These are phyloP conservation scores for Blastobasis lacticolella DNA, from an alignment of 2,888 invertebrate species.

Conservation along the genomic window DNA sequence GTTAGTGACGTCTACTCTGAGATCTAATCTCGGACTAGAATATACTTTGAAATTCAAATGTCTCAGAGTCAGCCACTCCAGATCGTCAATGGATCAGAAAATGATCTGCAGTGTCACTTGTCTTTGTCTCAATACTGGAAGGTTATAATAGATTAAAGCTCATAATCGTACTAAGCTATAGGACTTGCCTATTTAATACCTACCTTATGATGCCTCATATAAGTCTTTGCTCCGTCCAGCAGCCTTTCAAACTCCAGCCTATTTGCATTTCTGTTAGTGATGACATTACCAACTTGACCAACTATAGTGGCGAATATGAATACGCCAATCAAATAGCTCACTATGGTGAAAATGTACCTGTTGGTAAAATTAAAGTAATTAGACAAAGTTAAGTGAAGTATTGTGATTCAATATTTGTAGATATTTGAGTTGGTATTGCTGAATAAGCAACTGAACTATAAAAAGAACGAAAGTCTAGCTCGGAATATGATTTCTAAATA, in stretches of 20 bases:
- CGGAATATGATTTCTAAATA: too few species aligned
- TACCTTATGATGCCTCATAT: conserved; percentile 97
- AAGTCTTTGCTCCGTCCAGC: conserved; percentile 96
- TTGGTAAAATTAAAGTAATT: not conserved
- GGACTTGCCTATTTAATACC: conserved; percentile 5
- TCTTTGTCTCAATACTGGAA: too few species aligned
- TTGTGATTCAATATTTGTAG: not conserved
- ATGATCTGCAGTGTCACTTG: too few species aligned
- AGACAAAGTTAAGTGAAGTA: conserved; percentile 9
- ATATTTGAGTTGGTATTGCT: not conserved
- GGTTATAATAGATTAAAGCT: too few species aligned
- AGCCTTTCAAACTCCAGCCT: conserved; percentile 95
- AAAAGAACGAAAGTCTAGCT: not conserved
- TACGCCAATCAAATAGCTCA: conserved; percentile 96
- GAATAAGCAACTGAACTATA: not conserved
- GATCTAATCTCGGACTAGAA: too few species aligned
- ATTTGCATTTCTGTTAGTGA: conserved; percentile 97
- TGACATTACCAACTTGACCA: conserved; percentile 98
- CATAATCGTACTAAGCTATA: too few species aligned
- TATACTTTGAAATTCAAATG: too few species aligned
- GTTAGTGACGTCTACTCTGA: too few species aligned
- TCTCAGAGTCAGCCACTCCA: too few species aligned
- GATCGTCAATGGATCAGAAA: too few species aligned
- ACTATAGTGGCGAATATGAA: conserved; percentile 99
- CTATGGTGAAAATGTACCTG: conserved; percentile 97